Conservation (phyloP, 1,140 invertebrate genomes). For the Heliconius eleuchia region DNA sequence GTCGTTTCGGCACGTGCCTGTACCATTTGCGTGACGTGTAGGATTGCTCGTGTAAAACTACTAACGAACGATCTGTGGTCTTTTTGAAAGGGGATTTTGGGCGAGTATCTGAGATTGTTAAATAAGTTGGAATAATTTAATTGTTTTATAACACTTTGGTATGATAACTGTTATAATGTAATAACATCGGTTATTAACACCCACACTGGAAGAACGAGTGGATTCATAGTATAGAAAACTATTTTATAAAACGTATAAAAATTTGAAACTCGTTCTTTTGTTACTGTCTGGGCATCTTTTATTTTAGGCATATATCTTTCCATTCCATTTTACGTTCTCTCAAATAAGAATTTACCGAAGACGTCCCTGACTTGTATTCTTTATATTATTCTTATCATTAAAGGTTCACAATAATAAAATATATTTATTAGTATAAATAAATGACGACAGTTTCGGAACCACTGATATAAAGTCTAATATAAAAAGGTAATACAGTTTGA, state of each 20-base stretch:
- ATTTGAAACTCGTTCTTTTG: too few species aligned
- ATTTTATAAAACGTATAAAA: too few species aligned
- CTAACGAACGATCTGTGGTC: slow-evolving; percentile 54
- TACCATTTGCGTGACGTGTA: slow-evolving; percentile 55
- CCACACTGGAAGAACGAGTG: neutral
- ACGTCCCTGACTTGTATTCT: too few species aligned
- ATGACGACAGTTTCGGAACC: slow-evolving; percentile 15
- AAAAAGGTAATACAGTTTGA: neutral
- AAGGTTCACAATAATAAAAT: too few species aligned
- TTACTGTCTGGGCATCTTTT: too few species aligned
- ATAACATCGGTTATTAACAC: neutral
- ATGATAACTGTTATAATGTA: neutral
- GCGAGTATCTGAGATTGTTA: slow-evolving; percentile 13
- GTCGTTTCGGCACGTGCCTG: slow-evolving; percentile 55
- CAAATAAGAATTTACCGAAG: too few species aligned
- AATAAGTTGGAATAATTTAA: neutral
- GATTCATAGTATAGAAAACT: neutral
- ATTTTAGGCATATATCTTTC: too few species aligned
- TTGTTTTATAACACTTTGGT: neutral
- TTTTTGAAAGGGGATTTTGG: slow-evolving; percentile 38
- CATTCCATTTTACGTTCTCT: too few species aligned
- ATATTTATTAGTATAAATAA: neutral
- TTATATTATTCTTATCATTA: too few species aligned
- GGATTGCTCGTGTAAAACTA: slow-evolving; percentile 48
- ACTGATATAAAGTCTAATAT: slow-evolving; percentile 10